phyloP scores from a whole-genome alignment of 2,888 invertebrate genomes.

The Spatulosminthurus flaviceps region DNA sequence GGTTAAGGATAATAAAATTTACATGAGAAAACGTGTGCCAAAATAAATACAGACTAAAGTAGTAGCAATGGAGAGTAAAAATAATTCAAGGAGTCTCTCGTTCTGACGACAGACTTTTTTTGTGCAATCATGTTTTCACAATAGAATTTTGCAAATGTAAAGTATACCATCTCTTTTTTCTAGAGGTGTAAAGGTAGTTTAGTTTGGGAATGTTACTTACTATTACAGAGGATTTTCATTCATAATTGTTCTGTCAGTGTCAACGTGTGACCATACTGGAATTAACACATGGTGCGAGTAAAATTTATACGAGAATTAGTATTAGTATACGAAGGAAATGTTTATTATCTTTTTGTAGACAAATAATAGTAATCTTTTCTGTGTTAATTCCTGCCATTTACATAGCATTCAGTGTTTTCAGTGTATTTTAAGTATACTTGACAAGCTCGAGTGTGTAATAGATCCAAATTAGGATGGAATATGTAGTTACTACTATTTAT shows the following conservation, averaged over 20 bases:
- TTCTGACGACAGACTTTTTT: constrained; percentile 34
- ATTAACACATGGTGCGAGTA: background rate
- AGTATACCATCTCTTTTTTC: background rate
- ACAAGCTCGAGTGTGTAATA: background rate
- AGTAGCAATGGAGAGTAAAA: constrained; percentile 28
- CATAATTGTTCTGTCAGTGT: background rate
- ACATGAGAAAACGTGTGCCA: constrained; percentile 42
- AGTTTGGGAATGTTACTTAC: constrained; percentile 4
- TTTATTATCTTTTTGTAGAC: background rate
- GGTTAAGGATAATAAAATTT: background rate
- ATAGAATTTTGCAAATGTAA: background rate
- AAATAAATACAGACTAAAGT: constrained; percentile 36
- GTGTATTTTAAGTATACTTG: background rate
- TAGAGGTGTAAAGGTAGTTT: background rate
- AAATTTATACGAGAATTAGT: background rate
- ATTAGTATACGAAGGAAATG: background rate
- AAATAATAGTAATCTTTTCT: background rate
- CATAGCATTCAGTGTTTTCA: background rate
- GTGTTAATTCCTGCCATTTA: background rate
- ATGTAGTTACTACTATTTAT: background rate
- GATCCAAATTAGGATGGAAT: background rate
- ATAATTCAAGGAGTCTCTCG: constrained; percentile 34
- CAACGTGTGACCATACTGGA: constrained; percentile 3
- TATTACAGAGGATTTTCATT: constrained; percentile 20
- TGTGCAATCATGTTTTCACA: constrained; percentile 30